A percentile compares a stretch with the other conserved stretches of the same genome.
Conservation (phyloP, 2,888 invertebrate genomes). For the Chrysolina americana region DNA sequence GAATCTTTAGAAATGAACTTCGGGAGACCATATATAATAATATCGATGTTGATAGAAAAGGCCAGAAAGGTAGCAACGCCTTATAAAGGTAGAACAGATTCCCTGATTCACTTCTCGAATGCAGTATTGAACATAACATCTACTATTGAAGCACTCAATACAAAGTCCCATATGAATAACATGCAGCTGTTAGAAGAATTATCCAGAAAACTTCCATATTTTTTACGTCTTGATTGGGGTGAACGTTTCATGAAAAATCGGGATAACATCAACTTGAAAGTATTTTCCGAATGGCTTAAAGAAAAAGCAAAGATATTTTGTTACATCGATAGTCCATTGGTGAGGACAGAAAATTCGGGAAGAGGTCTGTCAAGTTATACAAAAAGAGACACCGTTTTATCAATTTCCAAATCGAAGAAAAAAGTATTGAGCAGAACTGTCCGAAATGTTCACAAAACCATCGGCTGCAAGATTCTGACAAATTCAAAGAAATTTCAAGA, state of each 20-base stretch:
- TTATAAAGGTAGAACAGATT: background rate
- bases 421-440: too few relatives aligned
- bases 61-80: background rate
- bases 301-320: too few relatives aligned
- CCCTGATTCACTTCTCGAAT: constrained; percentile 1
- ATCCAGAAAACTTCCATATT: constrained; percentile 8
- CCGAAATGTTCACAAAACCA: background rate
- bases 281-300: too few relatives aligned
- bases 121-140: background rate
- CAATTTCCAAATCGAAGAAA: too few relatives aligned
- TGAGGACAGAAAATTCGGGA: too few relatives aligned
- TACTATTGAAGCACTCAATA: background rate
- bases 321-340: too few relatives aligned
- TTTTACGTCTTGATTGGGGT: background rate
- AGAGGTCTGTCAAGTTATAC: too few relatives aligned
- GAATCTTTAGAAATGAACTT: constrained; percentile 6
- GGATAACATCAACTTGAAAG: too few relatives aligned
- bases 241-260: too few relatives aligned
- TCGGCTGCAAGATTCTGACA: background rate
- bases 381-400: too few relatives aligned
- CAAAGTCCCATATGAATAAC: constrained; percentile 3
- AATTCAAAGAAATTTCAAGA: background rate
- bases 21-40: constrained; percentile 2
- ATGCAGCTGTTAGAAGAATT: background rate
- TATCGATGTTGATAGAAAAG: constrained; percentile 11